Evolutionary conservation across 2,113 vertebrate genomes (phyloP).

Genomic region (Tretioscincus oriximinensis): DNA sequence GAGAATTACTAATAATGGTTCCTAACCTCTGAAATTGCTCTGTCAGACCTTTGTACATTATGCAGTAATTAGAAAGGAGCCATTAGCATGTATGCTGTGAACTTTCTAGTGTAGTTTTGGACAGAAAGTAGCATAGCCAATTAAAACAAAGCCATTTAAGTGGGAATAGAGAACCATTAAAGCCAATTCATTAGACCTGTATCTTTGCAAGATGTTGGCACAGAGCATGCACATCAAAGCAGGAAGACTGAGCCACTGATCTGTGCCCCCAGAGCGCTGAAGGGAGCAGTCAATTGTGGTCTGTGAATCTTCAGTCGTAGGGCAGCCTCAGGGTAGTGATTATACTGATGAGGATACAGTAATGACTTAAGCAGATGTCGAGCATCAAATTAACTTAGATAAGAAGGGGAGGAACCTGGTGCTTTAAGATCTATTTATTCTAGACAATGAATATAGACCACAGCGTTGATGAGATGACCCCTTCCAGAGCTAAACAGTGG

Average conservation of each 20-base stretch:
- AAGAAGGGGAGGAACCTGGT: slow-evolving; percentile 50
- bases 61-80: slow-evolving; percentile 75
- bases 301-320: slow-evolving; percentile 58
- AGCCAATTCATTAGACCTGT: slow-evolving; percentile 76
- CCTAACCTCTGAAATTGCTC: slow-evolving; percentile 72
- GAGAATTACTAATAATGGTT: slow-evolving; percentile 62
- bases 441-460: slow-evolving; percentile 44
- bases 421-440: slow-evolving; percentile 50
- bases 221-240: slow-evolving; percentile 71
- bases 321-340: slow-evolving; percentile 65
- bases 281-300: slow-evolving; percentile 60
- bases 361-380: slow-evolving; percentile 66
- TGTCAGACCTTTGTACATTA: slow-evolving; percentile 75
- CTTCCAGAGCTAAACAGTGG: slow-evolving; percentile 18
- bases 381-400: slow-evolving; percentile 56
- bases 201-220: slow-evolving; percentile 73
- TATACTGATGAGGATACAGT: slow-evolving; percentile 61
- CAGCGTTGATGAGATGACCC: slow-evolving; percentile 53
- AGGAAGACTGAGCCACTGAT: slow-evolving; percentile 68
- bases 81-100: slow-evolving; percentile 75
- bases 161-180: slow-evolving; percentile 73
- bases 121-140: slow-evolving; percentile 71
- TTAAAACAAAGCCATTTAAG: slow-evolving; percentile 80
- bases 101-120: slow-evolving; percentile 76
- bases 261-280: slow-evolving; percentile 63